Evolutionary conservation across 1,140 invertebrate species (phyloP), one percentile per base, ranked within the genome.

Genomic region (Drosophila aff.): DNA sequence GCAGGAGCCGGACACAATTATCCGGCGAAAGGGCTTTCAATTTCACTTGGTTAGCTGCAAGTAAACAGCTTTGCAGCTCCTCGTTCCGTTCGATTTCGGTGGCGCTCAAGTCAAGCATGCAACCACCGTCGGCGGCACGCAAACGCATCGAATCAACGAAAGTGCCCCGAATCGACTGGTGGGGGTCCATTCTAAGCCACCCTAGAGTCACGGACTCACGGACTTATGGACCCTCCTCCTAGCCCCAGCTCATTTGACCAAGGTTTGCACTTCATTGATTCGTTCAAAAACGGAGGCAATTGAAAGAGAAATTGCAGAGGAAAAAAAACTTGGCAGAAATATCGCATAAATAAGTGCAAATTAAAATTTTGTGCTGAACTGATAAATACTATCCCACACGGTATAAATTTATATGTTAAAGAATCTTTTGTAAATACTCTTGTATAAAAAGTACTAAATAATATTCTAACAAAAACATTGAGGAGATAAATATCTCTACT

Each of bases 111-210:
- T 89, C 62, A 81, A 86, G 82, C 82, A 85, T 85, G 82, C 78
- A 85, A 85, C 82, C 80, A 68, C 65, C 82, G 65, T 68, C 85
- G 81, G 78, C 78, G 81, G 85, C 84, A 89, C 85, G 84, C 85
- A 89, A 89, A 90, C 85, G 84, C 84, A 89, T 89, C 85, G 89
- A 90, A 89, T 90, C 84, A 89, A 90, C 81, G 84, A 84, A 89
- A 89, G 84, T 89, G 81, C 77, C 72, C 68, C 73, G 40, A 67
- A 41, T 31, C 55, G 68, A 60, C 53, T 40, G 36, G 9, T 26
- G 21, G 28, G 2, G 31, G n/a, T 52, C 50, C 28, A 18, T 28
- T 33, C 31, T 33, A 28, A 31, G 18, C 44, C 47, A 26, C 13
- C 40, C 23, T 21, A 43, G 46, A 57, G 15, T n/a, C 33, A 55